These are phyloP conservation scores for Taenaris catops DNA, from an alignment of 2,888 invertebrate genomes.

Conservation along the genomic window DNA sequence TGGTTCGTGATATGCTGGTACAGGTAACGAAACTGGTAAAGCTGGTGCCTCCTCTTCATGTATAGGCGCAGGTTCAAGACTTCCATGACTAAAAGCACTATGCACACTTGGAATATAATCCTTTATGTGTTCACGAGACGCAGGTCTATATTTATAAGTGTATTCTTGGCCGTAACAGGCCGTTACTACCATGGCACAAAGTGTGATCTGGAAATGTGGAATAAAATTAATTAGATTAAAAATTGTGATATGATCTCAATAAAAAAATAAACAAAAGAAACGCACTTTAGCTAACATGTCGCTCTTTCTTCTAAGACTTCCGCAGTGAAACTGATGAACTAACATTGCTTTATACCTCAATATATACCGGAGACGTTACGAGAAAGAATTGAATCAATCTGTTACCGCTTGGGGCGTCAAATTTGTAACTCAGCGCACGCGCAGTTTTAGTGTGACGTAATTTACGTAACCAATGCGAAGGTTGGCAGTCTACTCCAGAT, in stretches of 20 bases:
- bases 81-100: conserved; percentile 25
- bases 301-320: conserved; percentile 70
- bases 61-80: conserved; percentile 43
- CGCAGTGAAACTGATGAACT: conserved; percentile 73
- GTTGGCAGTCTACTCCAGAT: conserved; percentile 37
- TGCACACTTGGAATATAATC: conserved; percentile 46
- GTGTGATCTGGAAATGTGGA: conserved; percentile 45
- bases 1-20: conserved; percentile 30
- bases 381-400: conserved; percentile 74
- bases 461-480: conserved; percentile 76
- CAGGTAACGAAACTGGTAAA: background rate
- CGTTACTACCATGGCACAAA: conserved; percentile 40
- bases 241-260: too few species aligned
- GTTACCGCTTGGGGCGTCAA: conserved; percentile 59
- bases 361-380: conserved; percentile 78
- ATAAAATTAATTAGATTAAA: conserved; percentile 10
- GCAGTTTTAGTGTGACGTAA: conserved; percentile 63
- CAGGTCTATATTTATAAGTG: conserved; percentile 39
- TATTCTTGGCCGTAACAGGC: conserved; percentile 46
- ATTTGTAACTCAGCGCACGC: conserved; percentile 55
- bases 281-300: conserved; percentile 70
- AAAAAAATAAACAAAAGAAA: too few species aligned
- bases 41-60: conserved; percentile 37
- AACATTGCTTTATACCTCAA: conserved; percentile 72
- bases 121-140: conserved; percentile 43